Evolutionary conservation across 2,113 vertebrate species (phyloP).

Genomic region (Tachycineta bicolor): DNA sequence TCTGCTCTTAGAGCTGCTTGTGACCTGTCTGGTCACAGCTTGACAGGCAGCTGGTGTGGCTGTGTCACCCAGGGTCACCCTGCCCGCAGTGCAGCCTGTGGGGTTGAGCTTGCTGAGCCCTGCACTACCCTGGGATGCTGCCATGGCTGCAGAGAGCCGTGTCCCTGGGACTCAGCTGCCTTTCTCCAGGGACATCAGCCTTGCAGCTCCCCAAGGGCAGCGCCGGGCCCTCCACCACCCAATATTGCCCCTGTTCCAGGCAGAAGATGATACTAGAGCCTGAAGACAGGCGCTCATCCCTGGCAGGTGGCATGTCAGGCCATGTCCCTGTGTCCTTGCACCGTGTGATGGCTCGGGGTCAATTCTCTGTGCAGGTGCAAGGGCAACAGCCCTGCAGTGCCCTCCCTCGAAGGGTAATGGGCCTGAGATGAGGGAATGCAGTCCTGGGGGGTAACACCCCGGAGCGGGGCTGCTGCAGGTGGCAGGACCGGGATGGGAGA

Average conservation of each 20-base stretch:
- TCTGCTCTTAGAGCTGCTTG: background rate
- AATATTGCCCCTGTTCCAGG: fast-evolving
- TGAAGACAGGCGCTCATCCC: background rate
- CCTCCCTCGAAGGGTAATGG: fast-evolving
- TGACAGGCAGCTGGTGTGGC: background rate
- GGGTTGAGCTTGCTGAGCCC: background rate
- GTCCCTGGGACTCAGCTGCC: background rate
- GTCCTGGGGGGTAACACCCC: fast-evolving
- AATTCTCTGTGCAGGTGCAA: background rate
- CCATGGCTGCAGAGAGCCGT: background rate
- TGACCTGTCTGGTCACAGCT: background rate
- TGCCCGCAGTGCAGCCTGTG: background rate
- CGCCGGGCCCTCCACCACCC: background rate
- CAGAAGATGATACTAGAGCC: no score
- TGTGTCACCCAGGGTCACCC: background rate
- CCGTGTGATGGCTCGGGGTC: fast-evolving
- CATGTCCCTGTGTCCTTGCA: fast-evolving
- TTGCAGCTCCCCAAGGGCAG: background rate
- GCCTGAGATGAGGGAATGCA: fast-evolving
- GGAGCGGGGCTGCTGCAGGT: fast-evolving
- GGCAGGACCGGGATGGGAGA: no score
- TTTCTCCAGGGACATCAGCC: background rate
- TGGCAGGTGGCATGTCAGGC: fast-evolving
- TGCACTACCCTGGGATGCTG: background rate
- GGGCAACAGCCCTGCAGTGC: fast-evolving